Conservation (phyloP, 2,113 vertebrate genomes). For the Lipotes vexillifer region DNA sequence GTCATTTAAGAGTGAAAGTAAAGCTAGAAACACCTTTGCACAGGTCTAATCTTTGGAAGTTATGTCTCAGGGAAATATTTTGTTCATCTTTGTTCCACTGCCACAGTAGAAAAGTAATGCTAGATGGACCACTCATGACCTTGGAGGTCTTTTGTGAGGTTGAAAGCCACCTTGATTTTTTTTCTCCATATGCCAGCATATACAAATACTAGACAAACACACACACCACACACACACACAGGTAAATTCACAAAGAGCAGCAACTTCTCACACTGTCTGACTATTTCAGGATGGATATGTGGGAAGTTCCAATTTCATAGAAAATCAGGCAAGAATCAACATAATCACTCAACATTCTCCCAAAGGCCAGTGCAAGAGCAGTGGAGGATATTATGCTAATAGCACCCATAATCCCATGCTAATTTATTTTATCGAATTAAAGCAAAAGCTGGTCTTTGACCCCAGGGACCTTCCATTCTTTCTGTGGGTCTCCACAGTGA, state of each 20-base stretch:
- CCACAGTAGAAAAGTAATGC: neutral
- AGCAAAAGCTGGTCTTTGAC: constrained; percentile 77
- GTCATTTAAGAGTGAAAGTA: neutral
- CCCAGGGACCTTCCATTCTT: constrained; percentile 76
- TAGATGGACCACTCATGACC: neutral
- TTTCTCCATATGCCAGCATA: neutral
- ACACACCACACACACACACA: neutral
- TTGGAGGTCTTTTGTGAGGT: neutral
- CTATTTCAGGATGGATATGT: neutral
- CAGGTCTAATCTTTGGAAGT: neutral
- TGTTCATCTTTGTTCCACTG: neutral
- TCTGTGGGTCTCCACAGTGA: constrained; percentile 74
- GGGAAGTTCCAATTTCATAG: neutral
- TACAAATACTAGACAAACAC: neutral
- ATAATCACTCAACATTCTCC: constrained; percentile 47
- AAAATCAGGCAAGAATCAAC: neutral
- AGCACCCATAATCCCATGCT: constrained; percentile 79
- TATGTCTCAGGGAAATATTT: neutral
- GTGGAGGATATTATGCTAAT: constrained; percentile 68
- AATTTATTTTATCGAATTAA: constrained; percentile 87
- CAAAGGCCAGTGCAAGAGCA: constrained; percentile 49
- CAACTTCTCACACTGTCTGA: neutral
- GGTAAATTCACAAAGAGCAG: neutral
- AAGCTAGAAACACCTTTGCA: neutral
- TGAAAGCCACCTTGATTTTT: neutral